phyloP scores from a whole-genome alignment of 1,140 invertebrate genomes.

The Cyclargus thomasi region DNA sequence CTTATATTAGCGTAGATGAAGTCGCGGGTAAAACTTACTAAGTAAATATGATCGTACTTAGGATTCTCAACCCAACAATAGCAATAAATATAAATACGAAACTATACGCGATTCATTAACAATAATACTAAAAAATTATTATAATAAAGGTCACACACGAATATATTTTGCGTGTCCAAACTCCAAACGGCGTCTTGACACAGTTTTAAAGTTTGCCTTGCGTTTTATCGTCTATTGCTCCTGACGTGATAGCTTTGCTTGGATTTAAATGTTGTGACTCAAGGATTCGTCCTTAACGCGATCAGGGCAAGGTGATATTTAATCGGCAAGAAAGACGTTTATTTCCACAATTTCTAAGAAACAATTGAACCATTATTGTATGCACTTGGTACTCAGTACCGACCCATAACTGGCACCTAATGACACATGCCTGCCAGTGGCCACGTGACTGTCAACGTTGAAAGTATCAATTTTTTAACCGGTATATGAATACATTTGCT shows the following conservation, averaged over 20 bases:
- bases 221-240: slow-evolving; percentile 1
- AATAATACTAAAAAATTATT: background rate
- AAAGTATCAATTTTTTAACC: background rate
- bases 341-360: background rate
- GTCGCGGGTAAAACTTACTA: no score
- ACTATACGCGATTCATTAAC: no score
- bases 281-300: background rate
- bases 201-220: background rate
- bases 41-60: no score
- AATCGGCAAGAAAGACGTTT: background rate
- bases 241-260: background rate
- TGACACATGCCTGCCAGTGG: background rate
- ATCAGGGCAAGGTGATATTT: background rate
- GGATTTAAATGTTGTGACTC: background rate
- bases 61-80: no score
- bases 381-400: background rate
- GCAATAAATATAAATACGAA: no score
- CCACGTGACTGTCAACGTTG: background rate
- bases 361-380: background rate
- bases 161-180: background rate
- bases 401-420: background rate
- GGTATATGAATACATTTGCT: no score
- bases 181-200: background rate
- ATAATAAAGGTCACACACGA: background rate
- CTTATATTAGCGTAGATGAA: no score